Evolutionary conservation across 1,140 invertebrate species (phyloP).

Genomic region (Sesamia nonagrioides): DNA sequence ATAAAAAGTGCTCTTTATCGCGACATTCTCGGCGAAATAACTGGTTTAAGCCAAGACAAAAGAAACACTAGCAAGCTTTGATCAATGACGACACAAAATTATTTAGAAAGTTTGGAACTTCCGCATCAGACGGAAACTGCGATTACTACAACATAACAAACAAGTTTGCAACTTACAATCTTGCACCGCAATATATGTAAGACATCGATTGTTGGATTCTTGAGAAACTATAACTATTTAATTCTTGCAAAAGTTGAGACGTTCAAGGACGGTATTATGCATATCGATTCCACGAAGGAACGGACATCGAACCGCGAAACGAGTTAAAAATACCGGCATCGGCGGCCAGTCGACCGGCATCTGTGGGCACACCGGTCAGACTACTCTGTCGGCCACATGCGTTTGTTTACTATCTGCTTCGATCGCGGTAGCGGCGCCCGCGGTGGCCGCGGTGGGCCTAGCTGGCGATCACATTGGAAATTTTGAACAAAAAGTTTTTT

Average conservation of each 20-base stretch:
- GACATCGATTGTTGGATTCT: conserved; percentile 53
- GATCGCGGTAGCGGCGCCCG: conserved; percentile 66
- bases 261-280: conserved; percentile 81
- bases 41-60: conserved; percentile 64
- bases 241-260: conserved; percentile 70
- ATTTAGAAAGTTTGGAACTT: conserved; percentile 70
- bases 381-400: conserved; percentile 81
- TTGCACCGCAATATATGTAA: conserved; percentile 57
- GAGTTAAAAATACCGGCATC: conserved; percentile 84
- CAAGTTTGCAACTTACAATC: conserved; percentile 75
- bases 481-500: conserved; percentile 63
- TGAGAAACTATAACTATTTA: conserved; percentile 65
- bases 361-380: conserved; percentile 82
- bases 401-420: conserved; percentile 85
- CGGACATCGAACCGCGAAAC: conserved; percentile 86
- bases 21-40: conserved; percentile 65
- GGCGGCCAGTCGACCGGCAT: conserved; percentile 78
- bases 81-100: conserved; percentile 64
- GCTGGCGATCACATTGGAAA: conserved; percentile 54
- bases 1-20: conserved; percentile 74
- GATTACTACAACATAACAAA: conserved; percentile 69
- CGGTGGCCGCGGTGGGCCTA: conserved; percentile 58
- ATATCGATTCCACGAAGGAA: conserved; percentile 84
- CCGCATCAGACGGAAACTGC: conserved; percentile 58
- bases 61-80: conserved; percentile 62